phyloP scores from a whole-genome alignment of 1,140 invertebrate species.

The Tenebrio molitor region DNA sequence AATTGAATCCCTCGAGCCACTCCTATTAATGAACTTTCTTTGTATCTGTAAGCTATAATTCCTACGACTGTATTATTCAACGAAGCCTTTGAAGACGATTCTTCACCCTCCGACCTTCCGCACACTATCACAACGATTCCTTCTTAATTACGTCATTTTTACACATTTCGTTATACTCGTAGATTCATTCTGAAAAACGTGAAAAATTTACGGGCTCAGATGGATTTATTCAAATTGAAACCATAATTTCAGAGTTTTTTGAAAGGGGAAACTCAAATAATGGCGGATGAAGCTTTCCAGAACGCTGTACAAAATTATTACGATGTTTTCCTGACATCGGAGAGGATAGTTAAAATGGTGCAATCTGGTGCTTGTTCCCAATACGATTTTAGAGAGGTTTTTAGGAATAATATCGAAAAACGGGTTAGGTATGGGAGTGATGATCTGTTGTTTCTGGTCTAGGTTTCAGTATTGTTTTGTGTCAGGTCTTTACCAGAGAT shows the following conservation, averaged over 20 bases:
- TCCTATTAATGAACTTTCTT: slow-evolving; percentile 34
- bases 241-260: slow-evolving; percentile 80
- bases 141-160: too few relatives aligned
- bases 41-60: too few relatives aligned
- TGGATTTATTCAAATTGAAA: background rate
- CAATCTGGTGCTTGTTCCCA: slow-evolving; percentile 97
- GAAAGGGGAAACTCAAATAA: slow-evolving; percentile 96
- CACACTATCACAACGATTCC: too few relatives aligned
- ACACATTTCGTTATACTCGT: too few relatives aligned
- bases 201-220: background rate
- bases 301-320: slow-evolving; percentile 98
- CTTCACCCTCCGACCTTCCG: too few relatives aligned
- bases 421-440: slow-evolving; percentile 80
- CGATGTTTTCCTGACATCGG: slow-evolving; percentile 98
- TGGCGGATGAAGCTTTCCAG: slow-evolving; percentile 99
- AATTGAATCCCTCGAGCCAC: slow-evolving; percentile 7
- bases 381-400: slow-evolving; percentile 98
- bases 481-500: slow-evolving; percentile 95
- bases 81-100: background rate
- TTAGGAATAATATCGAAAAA: slow-evolving; percentile 98
- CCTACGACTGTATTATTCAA: slow-evolving; percentile 12
- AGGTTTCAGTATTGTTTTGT: slow-evolving; percentile 43
- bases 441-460: slow-evolving; percentile 42
- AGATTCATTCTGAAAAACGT: too few relatives aligned
- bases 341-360: slow-evolving; percentile 95